A percentile compares a stretch with the other conserved stretches of the same genome.
Evolutionary conservation across 2,797 vertebrate genomes (phyloP).

Genomic region (Astyanax mexicanus): DNA sequence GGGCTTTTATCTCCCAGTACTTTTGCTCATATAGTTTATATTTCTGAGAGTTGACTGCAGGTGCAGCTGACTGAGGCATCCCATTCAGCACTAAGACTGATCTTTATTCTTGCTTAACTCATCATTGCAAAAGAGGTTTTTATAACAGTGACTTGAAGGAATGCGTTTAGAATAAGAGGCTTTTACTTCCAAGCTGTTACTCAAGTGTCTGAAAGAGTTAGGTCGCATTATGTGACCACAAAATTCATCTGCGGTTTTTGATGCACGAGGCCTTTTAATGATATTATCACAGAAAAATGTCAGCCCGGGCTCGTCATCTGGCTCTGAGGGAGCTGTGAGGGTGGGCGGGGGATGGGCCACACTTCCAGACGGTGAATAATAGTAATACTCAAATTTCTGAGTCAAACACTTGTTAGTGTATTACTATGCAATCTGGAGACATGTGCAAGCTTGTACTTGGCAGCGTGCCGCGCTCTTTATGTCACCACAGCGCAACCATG

Average conservation of each 20-base stretch:
- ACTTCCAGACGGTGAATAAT: background rate
- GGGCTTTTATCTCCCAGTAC: no score
- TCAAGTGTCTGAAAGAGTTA: slow-evolving; percentile 18
- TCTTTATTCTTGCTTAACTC: slow-evolving; percentile 2
- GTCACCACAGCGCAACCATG: background rate
- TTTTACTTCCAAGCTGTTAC: slow-evolving; percentile 11
- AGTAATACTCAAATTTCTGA: background rate
- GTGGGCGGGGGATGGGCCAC: background rate
- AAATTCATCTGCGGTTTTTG: slow-evolving; percentile 1
- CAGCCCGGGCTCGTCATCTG: background rate
- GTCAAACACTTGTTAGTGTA: background rate
- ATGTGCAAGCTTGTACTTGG: background rate
- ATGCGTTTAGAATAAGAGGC: slow-evolving; percentile 7
- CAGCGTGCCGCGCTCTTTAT: background rate
- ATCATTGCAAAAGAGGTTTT: slow-evolving; percentile 18
- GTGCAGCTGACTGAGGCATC: background rate
- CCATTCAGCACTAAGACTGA: background rate
- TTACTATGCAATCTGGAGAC: slow-evolving; percentile 1
- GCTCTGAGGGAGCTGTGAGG: background rate
- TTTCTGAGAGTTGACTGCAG: no score
- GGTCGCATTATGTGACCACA: background rate
- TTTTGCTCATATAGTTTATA: no score
- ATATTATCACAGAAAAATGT: background rate
- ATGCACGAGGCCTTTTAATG: background rate
- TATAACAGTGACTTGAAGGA: background rate